These are phyloP conservation scores for Diplogasteroides magnus DNA, from an alignment of 1,140 invertebrate species.

Conservation along the genomic window DNA sequence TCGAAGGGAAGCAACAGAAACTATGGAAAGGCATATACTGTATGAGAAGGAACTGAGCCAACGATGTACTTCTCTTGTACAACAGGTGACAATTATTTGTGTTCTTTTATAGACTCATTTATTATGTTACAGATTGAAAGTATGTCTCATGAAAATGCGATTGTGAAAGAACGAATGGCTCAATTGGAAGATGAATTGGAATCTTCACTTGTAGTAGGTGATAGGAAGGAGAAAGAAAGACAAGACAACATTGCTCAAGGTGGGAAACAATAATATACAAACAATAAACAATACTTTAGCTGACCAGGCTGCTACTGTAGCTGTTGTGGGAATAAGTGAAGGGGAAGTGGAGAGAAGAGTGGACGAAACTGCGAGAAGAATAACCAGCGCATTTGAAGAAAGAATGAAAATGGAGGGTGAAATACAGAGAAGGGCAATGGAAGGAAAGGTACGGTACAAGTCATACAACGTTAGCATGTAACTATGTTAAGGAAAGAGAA, in stretches of 20 bases:
- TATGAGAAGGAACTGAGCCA: neutral
- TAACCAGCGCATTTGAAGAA: neutral
- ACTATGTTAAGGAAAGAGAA: neutral
- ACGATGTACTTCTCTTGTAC: neutral
- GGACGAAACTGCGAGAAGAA: neutral
- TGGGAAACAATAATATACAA: no score
- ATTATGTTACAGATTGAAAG: neutral
- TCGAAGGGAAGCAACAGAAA: neutral
- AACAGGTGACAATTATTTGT: neutral
- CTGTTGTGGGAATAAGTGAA: neutral
- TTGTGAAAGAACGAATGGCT: neutral
- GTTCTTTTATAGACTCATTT: neutral
- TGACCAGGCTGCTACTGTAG: no score
- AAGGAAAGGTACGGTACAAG: neutral
- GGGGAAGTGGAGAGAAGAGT: neutral
- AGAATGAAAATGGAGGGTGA: neutral
- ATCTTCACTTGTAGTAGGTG: neutral
- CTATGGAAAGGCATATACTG: neutral
- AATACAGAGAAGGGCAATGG: neutral
- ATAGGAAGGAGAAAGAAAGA: neutral
- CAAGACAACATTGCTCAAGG: no score
- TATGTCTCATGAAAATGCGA: neutral
- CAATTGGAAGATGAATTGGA: neutral
- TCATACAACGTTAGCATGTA: neutral
- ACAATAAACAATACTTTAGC: no score